A percentile compares a stretch with the other conserved stretches of the same genome.
Evolutionary conservation across 2,113 vertebrate species (phyloP).

Genomic region (Albula goreensis): DNA sequence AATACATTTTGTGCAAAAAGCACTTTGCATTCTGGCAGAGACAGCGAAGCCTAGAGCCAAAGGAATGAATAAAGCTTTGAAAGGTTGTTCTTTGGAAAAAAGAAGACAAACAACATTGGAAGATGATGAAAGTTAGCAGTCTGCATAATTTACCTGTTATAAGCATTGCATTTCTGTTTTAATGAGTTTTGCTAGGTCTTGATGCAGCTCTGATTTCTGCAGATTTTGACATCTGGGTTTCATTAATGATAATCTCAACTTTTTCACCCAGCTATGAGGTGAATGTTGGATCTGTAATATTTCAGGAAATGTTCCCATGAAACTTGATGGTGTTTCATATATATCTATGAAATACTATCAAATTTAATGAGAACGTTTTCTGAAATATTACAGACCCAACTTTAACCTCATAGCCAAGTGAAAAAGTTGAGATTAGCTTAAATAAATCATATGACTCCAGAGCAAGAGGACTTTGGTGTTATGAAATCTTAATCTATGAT

Average conservation of each 20-base stretch:
- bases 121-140: slow-evolving; percentile 55
- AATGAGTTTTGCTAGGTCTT: slow-evolving; percentile 57
- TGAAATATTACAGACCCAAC: no score
- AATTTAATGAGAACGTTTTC: no score
- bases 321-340: no score
- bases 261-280: slow-evolving; percentile 1
- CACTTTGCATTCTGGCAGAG: slow-evolving; percentile 48
- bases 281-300: slow-evolving; percentile 2
- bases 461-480: no score
- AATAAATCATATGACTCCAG: slow-evolving; percentile 30
- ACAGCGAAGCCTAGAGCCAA: slow-evolving; percentile 41
- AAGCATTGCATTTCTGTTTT: slow-evolving; percentile 48
- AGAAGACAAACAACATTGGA: slow-evolving; percentile 35
- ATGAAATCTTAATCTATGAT: no score
- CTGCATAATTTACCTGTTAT: slow-evolving; percentile 55
- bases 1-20: slow-evolving; percentile 23
- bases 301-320: not conserved
- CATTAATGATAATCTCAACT: slow-evolving; percentile 36
- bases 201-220: slow-evolving; percentile 23
- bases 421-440: slow-evolving; percentile 28
- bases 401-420: not conserved
- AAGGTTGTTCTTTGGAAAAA: slow-evolving; percentile 31
- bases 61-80: slow-evolving; percentile 47
- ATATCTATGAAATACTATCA: no score
- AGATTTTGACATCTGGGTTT: slow-evolving; percentile 42